Base-by-base conservation (phyloP, 2,888 invertebrate species). In the Seladonia tumulorum region DNA sequence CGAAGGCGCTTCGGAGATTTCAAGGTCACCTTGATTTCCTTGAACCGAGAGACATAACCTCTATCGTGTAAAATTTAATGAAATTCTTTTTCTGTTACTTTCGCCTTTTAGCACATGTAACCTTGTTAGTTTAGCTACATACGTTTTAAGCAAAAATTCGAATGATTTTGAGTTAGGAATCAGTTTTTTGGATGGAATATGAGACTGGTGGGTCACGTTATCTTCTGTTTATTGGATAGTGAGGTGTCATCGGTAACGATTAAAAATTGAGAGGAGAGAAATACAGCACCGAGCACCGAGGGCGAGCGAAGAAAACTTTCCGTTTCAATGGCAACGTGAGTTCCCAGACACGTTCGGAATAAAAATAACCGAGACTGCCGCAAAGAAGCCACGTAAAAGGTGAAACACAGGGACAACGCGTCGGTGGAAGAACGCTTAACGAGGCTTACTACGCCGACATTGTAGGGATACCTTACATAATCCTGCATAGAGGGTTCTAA, bases 381-480 rank as follows among this genome's bases (percentile, higher is more conserved):
- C 39, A 49, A 7, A 16, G 84, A 84, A 84, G 78, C 85, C 84
- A 18, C 53, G 45, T 16, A 35, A 70, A 77, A 35, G 35, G 25
- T 12, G 45, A 45, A 78, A 70, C n/a, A 75, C 42, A 29, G 70
- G 63, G 16, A 45, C 60, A 1, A 63, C 63, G 47, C 76, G 60
- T 49, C 68, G 49, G 70, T 70, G 18, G 25, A 25, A 25, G 63
- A 75, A 75, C 70, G 85, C 70, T 84, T 71, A 74, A 74, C 76
- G 53, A 53, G 57, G 76, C 86, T 86, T 73, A 80, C 42, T 73
- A 29, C 57, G 60, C n/a, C 42, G 68, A 83, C 79, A 87, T 83
- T 81, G 70, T 53, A 72, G 18, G 29, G 87, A 87, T 83, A 79
- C 87, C 87, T 57, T 66, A 80, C 18, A 72, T 81, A 76, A 79